phyloP scores from a whole-genome alignment of 1,140 invertebrate species.

The Panonychus citri region DNA sequence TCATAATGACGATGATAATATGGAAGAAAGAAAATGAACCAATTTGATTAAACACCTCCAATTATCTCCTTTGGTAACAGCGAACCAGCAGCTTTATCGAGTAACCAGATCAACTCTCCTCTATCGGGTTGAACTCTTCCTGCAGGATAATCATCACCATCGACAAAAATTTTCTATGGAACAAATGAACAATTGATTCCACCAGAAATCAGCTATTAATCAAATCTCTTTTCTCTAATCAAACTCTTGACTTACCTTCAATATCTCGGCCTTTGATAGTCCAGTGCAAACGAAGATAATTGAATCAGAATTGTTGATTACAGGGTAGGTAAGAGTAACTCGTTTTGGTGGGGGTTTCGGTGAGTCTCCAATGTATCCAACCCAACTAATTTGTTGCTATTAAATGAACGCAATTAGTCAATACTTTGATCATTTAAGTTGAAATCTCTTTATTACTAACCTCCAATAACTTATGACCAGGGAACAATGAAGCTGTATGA shows the following conservation, averaged over 20 bases:
- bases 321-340: conserved; percentile 75
- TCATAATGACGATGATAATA: background rate
- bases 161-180: conserved; percentile 42
- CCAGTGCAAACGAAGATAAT: conserved; percentile 66
- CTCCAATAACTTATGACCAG: conserved; percentile 45
- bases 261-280: conserved; percentile 57
- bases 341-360: conserved; percentile 79
- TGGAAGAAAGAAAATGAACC: background rate
- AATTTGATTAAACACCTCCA: too few relatives aligned
- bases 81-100: conserved; percentile 44
- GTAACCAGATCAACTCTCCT: conserved; percentile 49
- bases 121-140: conserved; percentile 38
- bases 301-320: conserved; percentile 62
- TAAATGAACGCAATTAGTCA: background rate
- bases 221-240: too few relatives aligned
- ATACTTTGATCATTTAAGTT: background rate
- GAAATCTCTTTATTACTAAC: too few relatives aligned
- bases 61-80: background rate
- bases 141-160: conserved; percentile 38
- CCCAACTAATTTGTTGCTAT: conserved; percentile 23
- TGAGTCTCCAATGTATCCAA: conserved; percentile 66
- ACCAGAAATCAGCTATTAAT: background rate
- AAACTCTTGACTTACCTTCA: conserved; percentile 37
- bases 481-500: conserved; percentile 93
- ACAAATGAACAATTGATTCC: background rate